Conservation (phyloP, 2,888 invertebrate genomes). For the Ethmia dodecea region DNA sequence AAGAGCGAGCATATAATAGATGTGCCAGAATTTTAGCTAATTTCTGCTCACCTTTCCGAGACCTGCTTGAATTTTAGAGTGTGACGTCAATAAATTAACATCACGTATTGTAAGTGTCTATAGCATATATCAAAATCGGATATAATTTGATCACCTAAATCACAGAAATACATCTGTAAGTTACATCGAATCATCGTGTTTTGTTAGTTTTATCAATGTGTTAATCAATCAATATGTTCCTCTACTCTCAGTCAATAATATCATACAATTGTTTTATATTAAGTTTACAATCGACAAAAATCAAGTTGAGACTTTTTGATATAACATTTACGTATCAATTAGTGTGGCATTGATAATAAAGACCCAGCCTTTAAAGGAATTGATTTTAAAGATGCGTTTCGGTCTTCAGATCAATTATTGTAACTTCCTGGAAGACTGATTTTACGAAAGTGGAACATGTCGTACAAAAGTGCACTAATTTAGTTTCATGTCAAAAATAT, state of each 20-base stretch:
- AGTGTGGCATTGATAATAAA: neutral
- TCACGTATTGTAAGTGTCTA: no score
- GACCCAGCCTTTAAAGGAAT: conserved; percentile 15
- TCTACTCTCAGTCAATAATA: no score
- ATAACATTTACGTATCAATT: no score
- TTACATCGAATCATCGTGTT: no score
- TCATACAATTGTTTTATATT: no score
- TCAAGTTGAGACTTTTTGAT: no score
- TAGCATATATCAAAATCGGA: no score
- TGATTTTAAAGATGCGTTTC: conserved; percentile 42
- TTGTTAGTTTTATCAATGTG: no score
- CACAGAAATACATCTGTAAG: no score
- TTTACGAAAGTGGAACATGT: conserved; percentile 17
- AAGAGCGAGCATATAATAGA: conserved; percentile 27
- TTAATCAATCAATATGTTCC: no score
- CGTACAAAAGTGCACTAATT: conserved; percentile 8
- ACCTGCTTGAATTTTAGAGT: neutral
- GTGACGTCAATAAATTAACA: neutral
- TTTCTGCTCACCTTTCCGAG: neutral
- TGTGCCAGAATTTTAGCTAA: conserved; percentile 15
- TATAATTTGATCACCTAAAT: no score
- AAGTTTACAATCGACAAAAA: no score
- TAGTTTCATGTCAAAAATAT: neutral
- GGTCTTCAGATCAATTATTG: conserved; percentile 24
- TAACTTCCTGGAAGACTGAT: conserved; percentile 40